Conservation (phyloP, 2,888 invertebrate species). For the Pollenia amentaria region DNA sequence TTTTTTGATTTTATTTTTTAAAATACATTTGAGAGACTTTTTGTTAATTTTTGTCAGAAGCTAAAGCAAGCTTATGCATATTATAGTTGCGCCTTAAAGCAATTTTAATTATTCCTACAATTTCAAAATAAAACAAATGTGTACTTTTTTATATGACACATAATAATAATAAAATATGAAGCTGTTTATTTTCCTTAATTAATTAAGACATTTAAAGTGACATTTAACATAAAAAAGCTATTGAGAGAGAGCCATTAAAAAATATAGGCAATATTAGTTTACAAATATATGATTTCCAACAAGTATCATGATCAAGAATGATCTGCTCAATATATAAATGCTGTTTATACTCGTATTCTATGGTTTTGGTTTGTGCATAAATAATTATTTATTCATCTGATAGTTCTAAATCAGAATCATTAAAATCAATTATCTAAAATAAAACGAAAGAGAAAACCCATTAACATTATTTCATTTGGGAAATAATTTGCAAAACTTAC, state of each 20-base stretch:
- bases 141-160: not conserved
- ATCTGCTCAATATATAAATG: constrained; percentile 52
- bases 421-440: constrained; percentile 83
- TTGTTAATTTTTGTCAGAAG: too few species aligned
- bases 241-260: not conserved
- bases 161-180: not conserved
- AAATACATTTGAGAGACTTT: too few species aligned
- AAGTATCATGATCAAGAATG: constrained; percentile 21
- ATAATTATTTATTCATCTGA: constrained; percentile 77
- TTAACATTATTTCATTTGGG: not conserved
- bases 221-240: constrained; percentile 42
- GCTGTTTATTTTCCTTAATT: constrained; percentile 14
- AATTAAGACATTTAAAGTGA: constrained; percentile 20
- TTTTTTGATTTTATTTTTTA: too few species aligned
- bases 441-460: constrained; percentile 26
- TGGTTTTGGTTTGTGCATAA: not conserved
- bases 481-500: constrained; percentile 77
- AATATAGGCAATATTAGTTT: not conserved
- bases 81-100: too few species aligned
- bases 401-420: constrained; percentile 82
- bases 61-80: too few species aligned
- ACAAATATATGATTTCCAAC: too few species aligned
- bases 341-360: constrained; percentile 27
- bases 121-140: not conserved
- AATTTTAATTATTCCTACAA: too few species aligned